Conservation (phyloP, 2,888 invertebrate species). For the Hymenopus coronatus region DNA sequence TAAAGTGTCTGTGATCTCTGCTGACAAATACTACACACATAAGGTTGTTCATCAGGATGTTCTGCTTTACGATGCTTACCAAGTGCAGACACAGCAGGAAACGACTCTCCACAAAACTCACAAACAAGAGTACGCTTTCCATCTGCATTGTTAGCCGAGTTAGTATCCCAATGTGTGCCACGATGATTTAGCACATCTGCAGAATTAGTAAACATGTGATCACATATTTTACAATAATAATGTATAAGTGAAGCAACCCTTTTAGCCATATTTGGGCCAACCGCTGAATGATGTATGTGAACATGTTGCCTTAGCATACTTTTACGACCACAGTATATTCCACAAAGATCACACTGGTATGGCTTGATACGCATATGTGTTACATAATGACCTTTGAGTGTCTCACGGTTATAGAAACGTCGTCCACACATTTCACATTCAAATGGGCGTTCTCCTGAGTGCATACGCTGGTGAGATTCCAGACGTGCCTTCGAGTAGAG, state of each 20-base stretch:
- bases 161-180: conserved; percentile 26
- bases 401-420: conserved; percentile 24
- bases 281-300: conserved; percentile 20
- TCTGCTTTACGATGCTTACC: conserved; percentile 29
- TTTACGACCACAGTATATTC: conserved; percentile 24
- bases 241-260: conserved; percentile 34
- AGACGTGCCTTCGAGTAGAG: conserved; percentile 23
- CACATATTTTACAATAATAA: conserved; percentile 32
- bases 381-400: conserved; percentile 29
- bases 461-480: conserved; percentile 25
- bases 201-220: conserved; percentile 32
- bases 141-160: neutral
- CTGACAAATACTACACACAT: conserved; percentile 33
- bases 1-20: conserved; percentile 31
- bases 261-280: neutral
- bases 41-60: conserved; percentile 34
- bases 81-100: conserved; percentile 18
- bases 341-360: conserved; percentile 32
- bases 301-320: conserved; percentile 30
- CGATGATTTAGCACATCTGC: conserved; percentile 32
- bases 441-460: conserved; percentile 27
- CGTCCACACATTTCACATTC: conserved; percentile 28
- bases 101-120: conserved; percentile 32
- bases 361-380: conserved; percentile 31
- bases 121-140: conserved; percentile 19